phyloP scores from a whole-genome alignment of 2,797 vertebrate species.

The Chiloscyllium punctatum region DNA sequence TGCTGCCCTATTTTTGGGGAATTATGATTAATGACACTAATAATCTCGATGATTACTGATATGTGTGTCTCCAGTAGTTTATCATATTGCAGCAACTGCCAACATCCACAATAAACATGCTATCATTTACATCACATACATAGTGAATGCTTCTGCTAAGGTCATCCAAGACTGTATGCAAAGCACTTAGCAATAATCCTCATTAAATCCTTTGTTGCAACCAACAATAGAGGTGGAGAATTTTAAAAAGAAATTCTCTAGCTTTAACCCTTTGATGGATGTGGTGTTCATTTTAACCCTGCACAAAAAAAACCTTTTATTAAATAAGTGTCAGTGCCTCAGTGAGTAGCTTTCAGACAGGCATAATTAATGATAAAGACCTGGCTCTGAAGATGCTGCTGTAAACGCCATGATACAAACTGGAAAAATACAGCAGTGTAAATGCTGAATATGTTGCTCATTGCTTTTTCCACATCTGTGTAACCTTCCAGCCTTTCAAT shows the following conservation, averaged over 20 bases:
- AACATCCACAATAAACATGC: conserved; percentile 83
- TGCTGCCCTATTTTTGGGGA: conserved; percentile 72
- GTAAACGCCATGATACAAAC: background rate
- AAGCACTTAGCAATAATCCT: conserved; percentile 70
- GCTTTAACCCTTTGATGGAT: conserved; percentile 17
- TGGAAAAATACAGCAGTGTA: background rate
- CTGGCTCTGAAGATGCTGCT: background rate
- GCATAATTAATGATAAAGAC: background rate
- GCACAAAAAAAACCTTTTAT: background rate
- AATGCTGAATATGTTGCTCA: background rate
- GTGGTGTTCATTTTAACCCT: background rate
- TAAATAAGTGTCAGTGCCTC: background rate
- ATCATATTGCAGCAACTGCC: conserved; percentile 76
- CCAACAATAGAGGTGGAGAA: background rate
- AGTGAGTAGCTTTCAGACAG: background rate
- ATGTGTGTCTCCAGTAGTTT: conserved; percentile 75
- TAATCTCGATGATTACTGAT: conserved; percentile 81
- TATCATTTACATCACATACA: conserved; percentile 80
- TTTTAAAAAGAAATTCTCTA: background rate
- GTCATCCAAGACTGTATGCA: conserved; percentile 59
- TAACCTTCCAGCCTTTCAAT: background rate
- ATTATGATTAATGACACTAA: conserved; percentile 86
- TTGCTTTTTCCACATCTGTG: background rate
- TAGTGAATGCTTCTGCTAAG: conserved; percentile 69
- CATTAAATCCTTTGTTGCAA: background rate